Base-by-base conservation (phyloP, 2,797 vertebrate species). In the Takifugu ocellatus region DNA sequence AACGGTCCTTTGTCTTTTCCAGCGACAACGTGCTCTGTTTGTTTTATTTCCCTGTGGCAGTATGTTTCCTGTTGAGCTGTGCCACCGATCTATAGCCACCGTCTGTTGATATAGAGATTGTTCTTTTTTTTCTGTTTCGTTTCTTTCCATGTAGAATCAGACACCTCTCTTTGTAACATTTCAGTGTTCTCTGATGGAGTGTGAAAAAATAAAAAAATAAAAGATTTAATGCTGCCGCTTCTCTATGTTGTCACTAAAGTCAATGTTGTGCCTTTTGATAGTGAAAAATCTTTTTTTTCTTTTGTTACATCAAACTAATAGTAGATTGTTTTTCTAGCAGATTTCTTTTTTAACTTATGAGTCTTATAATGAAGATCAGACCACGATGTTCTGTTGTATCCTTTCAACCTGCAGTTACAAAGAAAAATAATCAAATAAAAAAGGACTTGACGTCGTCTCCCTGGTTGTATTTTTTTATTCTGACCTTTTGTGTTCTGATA, bases 281-380 rank as follows among this genome's bases (percentile, higher is more conserved):
- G 94, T 94, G 82, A 94, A 95, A 94, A 93, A 93, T 94, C 92
- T 33, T 93, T 96, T 94, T 27, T 93, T 94, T 93, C 94, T 93
- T 42, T 93, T 96, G 94, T 94, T 94, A 95, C 93, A 95, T 94
- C 93, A 93, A 95, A 96, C 95, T 98, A 96, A 96, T 88, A 69
- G 93, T 97, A 95, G 94, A 95, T 94, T 94, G 92, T 80, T 82
- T 96, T 95, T 94, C 93, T 95, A 95, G 93, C 95, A 92, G 85
- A 93, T 94, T 93, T 95, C 92, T 95, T 93, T 95, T 96, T 95
- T 96, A 95, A 96, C 97, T 96, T 97, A 96, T 95, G 93, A 94
- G 93, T 96, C 93, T 95, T 92, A 94, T 94, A 93, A 94, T 93
- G 94, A 95, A 95, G 95, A 94, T 91, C 89, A 66, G 74, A 79